Conservation (phyloP, 2,797 vertebrate species). For the Crocidura indochinensis region DNA sequence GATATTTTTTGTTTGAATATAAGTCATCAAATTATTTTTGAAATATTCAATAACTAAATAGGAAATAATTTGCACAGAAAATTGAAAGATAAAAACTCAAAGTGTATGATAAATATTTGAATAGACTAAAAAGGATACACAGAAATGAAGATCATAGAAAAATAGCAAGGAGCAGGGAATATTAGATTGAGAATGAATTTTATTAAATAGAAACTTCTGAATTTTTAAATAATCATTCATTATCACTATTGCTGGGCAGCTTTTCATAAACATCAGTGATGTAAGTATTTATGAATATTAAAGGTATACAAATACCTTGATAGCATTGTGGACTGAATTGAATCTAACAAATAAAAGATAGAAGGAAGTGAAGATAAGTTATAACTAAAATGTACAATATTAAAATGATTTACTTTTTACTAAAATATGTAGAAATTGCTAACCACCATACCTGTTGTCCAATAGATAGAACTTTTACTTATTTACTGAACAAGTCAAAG, state of each 20-base stretch:
- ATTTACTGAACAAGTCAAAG: constrained; percentile 74
- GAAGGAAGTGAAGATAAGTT: neutral
- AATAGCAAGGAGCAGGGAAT: neutral
- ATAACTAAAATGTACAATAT: neutral
- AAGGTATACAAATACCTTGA: constrained; percentile 7
- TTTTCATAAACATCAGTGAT: neutral
- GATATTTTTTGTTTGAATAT: no score
- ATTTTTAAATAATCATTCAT: neutral
- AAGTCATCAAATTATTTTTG: no score
- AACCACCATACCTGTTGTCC: constrained; percentile 6
- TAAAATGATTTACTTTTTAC: neutral
- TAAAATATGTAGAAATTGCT: constrained; percentile 38
- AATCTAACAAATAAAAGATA: constrained; percentile 13
- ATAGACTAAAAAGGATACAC: neutral
- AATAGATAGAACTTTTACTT: neutral
- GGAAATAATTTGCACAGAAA: neutral
- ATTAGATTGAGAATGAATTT: neutral
- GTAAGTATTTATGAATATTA: neutral
- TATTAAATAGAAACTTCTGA: neutral
- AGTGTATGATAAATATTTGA: neutral
- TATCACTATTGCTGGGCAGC: neutral
- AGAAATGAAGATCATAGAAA: neutral
- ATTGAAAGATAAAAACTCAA: neutral
- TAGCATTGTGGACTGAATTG: constrained; percentile 34
- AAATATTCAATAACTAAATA: neutral